These are phyloP conservation scores for Oenanthe melanoleuca DNA, from an alignment of 2,113 vertebrate species.

Conservation along the genomic window DNA sequence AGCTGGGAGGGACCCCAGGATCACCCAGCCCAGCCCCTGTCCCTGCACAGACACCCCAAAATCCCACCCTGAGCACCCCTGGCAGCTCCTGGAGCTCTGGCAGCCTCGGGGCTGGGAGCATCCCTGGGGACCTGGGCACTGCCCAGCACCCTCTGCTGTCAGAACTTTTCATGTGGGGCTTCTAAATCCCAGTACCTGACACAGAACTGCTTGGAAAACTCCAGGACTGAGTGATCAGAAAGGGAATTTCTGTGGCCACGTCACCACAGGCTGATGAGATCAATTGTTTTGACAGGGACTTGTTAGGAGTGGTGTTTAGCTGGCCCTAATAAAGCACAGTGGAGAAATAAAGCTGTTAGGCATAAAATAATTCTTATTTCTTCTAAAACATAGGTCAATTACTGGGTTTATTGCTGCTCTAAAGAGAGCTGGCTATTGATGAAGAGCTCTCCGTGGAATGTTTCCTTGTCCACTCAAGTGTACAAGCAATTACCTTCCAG, in stretches of 20 bases:
- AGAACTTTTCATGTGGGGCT: not conserved
- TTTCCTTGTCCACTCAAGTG: conserved; percentile 43
- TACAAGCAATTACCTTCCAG: conserved; percentile 5
- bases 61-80: not conserved
- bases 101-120: accelerated
- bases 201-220: not conserved
- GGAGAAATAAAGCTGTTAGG: conserved; percentile 32
- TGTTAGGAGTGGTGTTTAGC: not conserved
- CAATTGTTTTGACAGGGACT: not conserved
- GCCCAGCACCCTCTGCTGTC: not conserved
- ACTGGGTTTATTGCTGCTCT: conserved; percentile 37
- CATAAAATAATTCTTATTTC: conserved; percentile 18
- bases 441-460: conserved; percentile 8
- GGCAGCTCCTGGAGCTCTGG: not conserved
- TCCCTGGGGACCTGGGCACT: not conserved
- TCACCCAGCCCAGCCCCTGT: not conserved
- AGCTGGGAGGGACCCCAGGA: not conserved
- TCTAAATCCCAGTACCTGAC: not conserved
- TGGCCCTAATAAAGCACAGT: conserved; percentile 15
- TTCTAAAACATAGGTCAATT: conserved; percentile 55
- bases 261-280: not conserved
- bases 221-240: not conserved
- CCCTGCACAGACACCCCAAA: not conserved
- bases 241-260: not conserved
- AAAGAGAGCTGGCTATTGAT: conserved; percentile 36